These are phyloP conservation scores for human DNA, from an alignment of 2,113 vertebrate species.

Conservation along the genomic window DNA sequence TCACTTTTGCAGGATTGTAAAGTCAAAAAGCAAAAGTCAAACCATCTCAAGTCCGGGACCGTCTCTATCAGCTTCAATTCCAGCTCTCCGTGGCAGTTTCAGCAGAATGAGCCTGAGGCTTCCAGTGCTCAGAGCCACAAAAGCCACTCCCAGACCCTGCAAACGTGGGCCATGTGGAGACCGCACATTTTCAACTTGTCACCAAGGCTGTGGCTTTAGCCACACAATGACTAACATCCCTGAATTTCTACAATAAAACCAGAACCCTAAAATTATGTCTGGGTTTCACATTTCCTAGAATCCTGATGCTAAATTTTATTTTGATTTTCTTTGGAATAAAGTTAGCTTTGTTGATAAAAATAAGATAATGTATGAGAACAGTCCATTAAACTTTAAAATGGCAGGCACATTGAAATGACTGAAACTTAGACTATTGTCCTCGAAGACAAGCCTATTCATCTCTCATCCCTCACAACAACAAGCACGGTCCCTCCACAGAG, in stretches of 20 bases:
- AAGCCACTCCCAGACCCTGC: neutral
- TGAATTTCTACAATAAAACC: conserved; percentile 46
- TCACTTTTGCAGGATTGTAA: neutral
- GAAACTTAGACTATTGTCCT: too few species aligned
- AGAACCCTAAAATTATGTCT: neutral
- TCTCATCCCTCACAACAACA: accelerated
- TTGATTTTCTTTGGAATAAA: neutral
- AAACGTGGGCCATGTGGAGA: neutral
- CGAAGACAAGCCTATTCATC: neutral
- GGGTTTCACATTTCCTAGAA: neutral
- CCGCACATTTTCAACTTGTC: too few species aligned
- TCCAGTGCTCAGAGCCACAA: accelerated
- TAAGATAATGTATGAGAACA: accelerated
- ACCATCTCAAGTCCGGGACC: neutral
- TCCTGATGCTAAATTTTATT: neutral
- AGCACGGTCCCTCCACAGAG: accelerated
- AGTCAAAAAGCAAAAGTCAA: neutral
- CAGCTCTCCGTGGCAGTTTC: neutral
- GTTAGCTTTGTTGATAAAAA: neutral
- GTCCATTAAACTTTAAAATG: neutral
- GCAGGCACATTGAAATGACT: accelerated
- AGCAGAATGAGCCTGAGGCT: accelerated
- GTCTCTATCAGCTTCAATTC: conserved; percentile 32
- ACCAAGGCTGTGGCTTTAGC: neutral
- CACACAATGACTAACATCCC: neutral